These are phyloP conservation scores for Montipora sp. DNA, from an alignment of 64 coral and sea anemone genomes.

Conservation along the genomic window DNA sequence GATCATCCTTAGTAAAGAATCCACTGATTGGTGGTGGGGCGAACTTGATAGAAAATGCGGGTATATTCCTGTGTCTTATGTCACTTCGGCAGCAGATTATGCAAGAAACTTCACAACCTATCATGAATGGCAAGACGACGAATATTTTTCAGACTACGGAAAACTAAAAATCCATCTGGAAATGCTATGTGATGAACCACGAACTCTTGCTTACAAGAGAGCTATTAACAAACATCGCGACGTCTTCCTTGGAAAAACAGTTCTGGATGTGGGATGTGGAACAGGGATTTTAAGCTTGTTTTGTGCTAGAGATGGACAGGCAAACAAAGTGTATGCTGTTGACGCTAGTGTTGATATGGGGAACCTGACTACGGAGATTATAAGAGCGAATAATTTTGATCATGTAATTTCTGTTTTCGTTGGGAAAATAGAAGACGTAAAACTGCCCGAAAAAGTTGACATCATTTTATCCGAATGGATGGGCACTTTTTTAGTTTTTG, in stretches of 20 bases:
- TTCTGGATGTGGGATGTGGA: conserved; percentile 97
- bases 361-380: conserved; percentile 56
- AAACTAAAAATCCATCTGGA: conserved; percentile 81
- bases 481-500: conserved; percentile 96
- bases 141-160: conserved; percentile 92
- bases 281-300: conserved; percentile 96
- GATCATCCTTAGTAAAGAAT: conserved; percentile 66
- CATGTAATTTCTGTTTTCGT: conserved; percentile 79
- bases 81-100: conserved; percentile 68
- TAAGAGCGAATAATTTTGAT: conserved; percentile 72
- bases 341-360: conserved; percentile 89
- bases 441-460: conserved; percentile 94
- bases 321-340: conserved; percentile 90
- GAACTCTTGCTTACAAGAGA: conserved; percentile 76
- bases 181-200: conserved; percentile 82
- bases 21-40: conserved; percentile 93
- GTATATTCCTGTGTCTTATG: conserved; percentile 83
- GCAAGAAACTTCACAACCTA: conserved; percentile 3
- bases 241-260: conserved; percentile 75
- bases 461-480: conserved; percentile 98
- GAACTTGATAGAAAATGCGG: conserved; percentile 78
- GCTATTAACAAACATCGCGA: conserved; percentile 57
- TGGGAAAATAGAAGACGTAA: conserved; percentile 88
- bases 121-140: conserved; percentile 96
- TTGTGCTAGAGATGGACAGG: conserved; percentile 82